Percentiles rank a stretch among this genome's conserved stretches.
Conservation (phyloP, 2,113 vertebrate genomes). For the Ciconia maguari region DNA sequence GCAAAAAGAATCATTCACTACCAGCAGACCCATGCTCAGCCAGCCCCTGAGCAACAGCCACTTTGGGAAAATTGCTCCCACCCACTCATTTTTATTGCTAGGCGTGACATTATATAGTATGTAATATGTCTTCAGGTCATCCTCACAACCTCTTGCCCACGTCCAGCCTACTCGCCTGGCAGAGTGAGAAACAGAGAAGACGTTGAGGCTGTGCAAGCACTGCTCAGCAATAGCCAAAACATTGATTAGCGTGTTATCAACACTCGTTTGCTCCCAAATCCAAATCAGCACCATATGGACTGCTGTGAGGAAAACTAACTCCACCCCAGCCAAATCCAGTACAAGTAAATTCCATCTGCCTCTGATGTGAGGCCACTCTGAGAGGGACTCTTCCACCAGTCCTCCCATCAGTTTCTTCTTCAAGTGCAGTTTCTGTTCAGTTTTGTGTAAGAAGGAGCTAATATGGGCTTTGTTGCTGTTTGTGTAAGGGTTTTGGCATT, state of each 20-base stretch:
- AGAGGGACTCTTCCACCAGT: neutral
- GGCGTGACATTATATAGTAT: neutral
- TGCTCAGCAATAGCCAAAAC: neutral
- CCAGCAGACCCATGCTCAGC: neutral
- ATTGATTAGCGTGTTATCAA: neutral
- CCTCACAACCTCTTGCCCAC: neutral
- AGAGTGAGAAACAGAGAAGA: neutral
- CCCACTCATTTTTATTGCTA: neutral
- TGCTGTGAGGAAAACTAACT: neutral
- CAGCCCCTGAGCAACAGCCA: neutral
- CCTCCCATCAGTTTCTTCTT: neutral
- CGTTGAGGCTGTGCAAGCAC: neutral
- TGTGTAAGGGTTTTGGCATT: neutral
- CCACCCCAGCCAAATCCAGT: neutral
- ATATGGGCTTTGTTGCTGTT: neutral
- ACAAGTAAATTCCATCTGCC: neutral
- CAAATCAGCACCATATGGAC: neutral
- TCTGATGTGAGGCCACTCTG: neutral
- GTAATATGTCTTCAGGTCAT: neutral
- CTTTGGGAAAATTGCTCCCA: neutral
- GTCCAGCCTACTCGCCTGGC: fast-evolving
- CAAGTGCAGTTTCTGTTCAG: neutral
- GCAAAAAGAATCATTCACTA: neutral
- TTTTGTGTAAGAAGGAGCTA: neutral
- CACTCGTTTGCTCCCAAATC: neutral